phyloP scores from a whole-genome alignment of 2,888 invertebrate species.

The Nomada goodeniana region DNA sequence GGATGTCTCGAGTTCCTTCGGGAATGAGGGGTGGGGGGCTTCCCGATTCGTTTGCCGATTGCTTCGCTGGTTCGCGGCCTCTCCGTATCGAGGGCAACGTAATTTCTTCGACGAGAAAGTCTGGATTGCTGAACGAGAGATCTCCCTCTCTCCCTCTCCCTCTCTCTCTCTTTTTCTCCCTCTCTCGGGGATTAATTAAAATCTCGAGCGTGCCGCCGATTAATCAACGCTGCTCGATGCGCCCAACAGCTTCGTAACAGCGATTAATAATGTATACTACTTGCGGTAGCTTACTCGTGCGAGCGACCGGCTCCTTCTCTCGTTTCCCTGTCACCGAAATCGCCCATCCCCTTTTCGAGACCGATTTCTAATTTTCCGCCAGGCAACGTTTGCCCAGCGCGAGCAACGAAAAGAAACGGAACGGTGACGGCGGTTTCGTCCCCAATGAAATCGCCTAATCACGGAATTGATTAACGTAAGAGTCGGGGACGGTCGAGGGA shows the following conservation, averaged over 20 bases:
- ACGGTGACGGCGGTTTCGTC: neutral
- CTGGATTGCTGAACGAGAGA: constrained; percentile 40
- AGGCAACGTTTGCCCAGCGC: neutral
- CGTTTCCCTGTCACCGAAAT: neutral
- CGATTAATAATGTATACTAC: constrained; percentile 77
- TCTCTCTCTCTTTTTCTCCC: constrained; percentile 41
- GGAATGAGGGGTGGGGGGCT: constrained; percentile 60
- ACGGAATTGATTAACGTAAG: constrained; percentile 78
- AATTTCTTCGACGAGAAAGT: constrained; percentile 68
- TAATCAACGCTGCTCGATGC: constrained; percentile 78
- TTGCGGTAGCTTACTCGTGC: constrained; percentile 55
- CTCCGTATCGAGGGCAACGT: constrained; percentile 64
- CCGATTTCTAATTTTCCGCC: neutral
- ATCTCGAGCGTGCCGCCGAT: constrained; percentile 76
- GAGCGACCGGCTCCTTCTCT: constrained; percentile 13
- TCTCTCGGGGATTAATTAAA: constrained; percentile 76
- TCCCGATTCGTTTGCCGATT: constrained; percentile 69
- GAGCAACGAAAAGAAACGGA: neutral
- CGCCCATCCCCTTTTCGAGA: neutral
- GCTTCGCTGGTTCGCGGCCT: constrained; percentile 48
- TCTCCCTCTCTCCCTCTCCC: constrained; percentile 19
- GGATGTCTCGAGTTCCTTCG: constrained; percentile 68
- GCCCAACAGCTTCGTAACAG: constrained; percentile 70
- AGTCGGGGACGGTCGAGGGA: constrained; percentile 44
- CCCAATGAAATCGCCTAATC: constrained; percentile 75